phyloP scores from a whole-genome alignment of 2,113 vertebrate genomes.

The Microcebus murinus region DNA sequence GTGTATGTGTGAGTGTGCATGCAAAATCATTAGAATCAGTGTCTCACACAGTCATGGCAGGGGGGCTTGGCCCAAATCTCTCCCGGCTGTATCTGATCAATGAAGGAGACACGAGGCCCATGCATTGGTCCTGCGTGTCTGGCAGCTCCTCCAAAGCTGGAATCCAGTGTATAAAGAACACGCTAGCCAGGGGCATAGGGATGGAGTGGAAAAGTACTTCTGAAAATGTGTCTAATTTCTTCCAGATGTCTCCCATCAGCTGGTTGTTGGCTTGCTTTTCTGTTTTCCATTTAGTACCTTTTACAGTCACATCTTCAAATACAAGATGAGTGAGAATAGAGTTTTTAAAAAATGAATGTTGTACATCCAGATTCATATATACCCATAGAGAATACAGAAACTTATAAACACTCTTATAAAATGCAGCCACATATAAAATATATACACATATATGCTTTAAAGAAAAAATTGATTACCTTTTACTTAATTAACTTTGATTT shows the following conservation, averaged over 20 bases:
- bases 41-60: neutral
- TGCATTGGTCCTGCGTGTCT: conserved; percentile 39
- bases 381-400: neutral
- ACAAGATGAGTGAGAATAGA: conserved; percentile 41
- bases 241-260: conserved; percentile 66
- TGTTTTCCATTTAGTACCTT: conserved; percentile 75
- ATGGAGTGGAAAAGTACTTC: conserved; percentile 65
- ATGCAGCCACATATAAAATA: neutral
- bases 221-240: conserved; percentile 65
- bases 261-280: neutral
- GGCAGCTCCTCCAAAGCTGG: conserved; percentile 52
- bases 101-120: neutral
- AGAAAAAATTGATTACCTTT: conserved; percentile 72
- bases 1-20: neutral
- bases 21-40: neutral
- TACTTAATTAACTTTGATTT: conserved; percentile 82
- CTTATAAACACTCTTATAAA: neutral
- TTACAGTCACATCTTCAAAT: conserved; percentile 70
- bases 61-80: neutral
- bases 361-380: neutral
- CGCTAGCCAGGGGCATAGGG: conserved; percentile 35
- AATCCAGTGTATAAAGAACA: conserved; percentile 56
- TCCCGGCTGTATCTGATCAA: conserved; percentile 52
- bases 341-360: conserved; percentile 3
- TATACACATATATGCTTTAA: conserved; percentile 9